Conservation (phyloP, 2,113 vertebrate genomes). For the Hyperopisus bebe region DNA sequence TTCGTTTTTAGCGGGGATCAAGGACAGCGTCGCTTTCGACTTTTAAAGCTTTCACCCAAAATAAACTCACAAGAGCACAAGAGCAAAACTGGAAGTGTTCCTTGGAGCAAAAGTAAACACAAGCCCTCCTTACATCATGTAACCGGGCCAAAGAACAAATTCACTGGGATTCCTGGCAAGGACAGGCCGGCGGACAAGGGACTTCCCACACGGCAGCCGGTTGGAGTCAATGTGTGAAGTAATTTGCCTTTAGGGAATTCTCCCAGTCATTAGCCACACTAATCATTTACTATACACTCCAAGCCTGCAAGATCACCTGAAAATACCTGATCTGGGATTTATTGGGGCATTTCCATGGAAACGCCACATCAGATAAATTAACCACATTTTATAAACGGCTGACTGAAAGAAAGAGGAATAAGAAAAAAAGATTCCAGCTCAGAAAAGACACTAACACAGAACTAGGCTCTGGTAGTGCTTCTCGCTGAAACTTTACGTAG, state of each 20-base stretch:
- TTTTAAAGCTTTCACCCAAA: background rate
- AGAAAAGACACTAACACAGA: background rate
- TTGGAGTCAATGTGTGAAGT: background rate
- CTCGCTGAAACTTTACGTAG: background rate
- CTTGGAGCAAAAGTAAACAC: background rate
- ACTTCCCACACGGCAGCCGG: background rate
- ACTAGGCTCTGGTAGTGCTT: background rate
- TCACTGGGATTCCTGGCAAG: background rate
- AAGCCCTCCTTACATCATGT: background rate
- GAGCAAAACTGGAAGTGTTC: constrained; percentile 9
- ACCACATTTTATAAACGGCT: background rate
- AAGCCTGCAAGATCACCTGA: background rate
- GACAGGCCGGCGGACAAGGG: background rate
- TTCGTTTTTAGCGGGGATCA: background rate
- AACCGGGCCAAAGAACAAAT: background rate
- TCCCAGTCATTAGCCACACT: background rate
- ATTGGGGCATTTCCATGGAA: background rate
- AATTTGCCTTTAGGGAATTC: background rate
- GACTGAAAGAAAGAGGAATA: background rate
- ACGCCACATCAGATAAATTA: background rate
- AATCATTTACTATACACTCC: background rate
- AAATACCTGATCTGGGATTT: background rate
- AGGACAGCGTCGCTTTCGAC: background rate
- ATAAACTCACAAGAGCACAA: background rate
- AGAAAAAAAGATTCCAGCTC: background rate